Evolutionary conservation across 2,888 invertebrate genomes (phyloP).

Genomic region (Alentia gelatinosa): DNA sequence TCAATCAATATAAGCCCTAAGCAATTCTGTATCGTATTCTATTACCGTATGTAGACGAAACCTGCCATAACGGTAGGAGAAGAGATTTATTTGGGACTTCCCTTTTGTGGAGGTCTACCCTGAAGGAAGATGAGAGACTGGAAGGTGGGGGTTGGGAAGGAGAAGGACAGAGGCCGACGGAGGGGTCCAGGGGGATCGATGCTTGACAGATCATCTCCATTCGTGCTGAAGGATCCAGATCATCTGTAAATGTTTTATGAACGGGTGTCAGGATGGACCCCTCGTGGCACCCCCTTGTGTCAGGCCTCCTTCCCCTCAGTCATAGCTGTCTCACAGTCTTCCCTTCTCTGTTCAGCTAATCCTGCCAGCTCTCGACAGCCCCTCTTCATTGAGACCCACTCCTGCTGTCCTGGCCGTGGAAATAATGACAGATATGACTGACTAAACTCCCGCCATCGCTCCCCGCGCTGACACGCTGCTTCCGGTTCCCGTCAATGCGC

Average conservation of each 20-base stretch:
- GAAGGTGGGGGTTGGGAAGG: neutral
- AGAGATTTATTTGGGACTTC: no score
- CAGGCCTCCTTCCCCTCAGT: neutral
- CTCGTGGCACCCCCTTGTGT: neutral
- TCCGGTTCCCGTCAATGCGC: constrained; percentile 16
- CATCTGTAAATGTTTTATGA: constrained; percentile 38
- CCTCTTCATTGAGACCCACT: constrained; percentile 21
- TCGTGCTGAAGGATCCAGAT: constrained; percentile 14
- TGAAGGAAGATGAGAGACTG: no score
- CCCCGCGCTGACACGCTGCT: neutral
- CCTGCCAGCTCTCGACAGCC: neutral
- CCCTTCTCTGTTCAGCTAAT: constrained; percentile 3
- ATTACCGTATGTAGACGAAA: no score
- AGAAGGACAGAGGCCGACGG: neutral
- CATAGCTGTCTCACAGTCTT: neutral
- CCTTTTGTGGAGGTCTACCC: no score
- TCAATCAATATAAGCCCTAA: no score
- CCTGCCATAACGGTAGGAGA: no score
- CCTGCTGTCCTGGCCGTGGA: neutral
- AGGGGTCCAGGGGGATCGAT: neutral
- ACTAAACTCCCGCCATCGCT: constrained; percentile 4
- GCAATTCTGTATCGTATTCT: no score
- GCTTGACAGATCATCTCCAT: constrained; percentile 31
- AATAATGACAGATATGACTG: constrained; percentile 30
- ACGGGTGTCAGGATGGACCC: neutral